Evolutionary conservation across 2,113 vertebrate species (phyloP), one percentile per base, ranked within the genome.

Genomic region (Phylloscopus whistleri): DNA sequence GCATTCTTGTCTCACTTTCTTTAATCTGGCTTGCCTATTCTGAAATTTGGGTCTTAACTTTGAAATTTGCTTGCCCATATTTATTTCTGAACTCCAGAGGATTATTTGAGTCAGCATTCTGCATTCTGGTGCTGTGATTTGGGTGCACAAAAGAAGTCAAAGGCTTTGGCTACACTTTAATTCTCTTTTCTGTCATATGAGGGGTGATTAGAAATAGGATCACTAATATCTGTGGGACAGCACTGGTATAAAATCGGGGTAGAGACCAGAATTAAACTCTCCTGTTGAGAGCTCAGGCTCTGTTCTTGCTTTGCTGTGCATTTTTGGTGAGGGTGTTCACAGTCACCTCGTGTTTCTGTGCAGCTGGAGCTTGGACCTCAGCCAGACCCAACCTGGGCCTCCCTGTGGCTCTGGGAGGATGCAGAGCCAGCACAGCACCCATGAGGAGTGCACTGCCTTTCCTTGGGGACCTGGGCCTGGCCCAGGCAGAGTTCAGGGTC

Each of bases 331-430:
- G 95, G 75, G 75, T 92, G 92, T 97, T 97, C 60, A 35, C 72
- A 97, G 96, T 97, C 96, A 95, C 95, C 87, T 96, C 18, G 21
- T 97, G 95, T 95, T 94, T 91, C 90, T 94, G 87, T 94, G 67
- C 90, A 96, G 84, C 89, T 44, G 69, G 85, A 92, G 85, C 43
- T 68, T 98, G 97, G 96, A 95, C 91, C 93, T 93, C 83, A 94
- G 97, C 97, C 98, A 98, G 93, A 55, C 60, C 95, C 89, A 44
- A 44, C 90, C 62, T 77, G 72, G 97, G 78, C 30, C 35, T 95
- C 92, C 59, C 66, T 68, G 37, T 86, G 89, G 84, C 96, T 97
- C 68, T 94, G 87, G 89, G 95, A 96, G 95, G 96, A 95, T 51
- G 85, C 90, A 94, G 93, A 97, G 87, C 20, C 28, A 97, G 93